Evolutionary conservation across 2,797 vertebrate species (phyloP).

Genomic region (Cygnus olor): DNA sequence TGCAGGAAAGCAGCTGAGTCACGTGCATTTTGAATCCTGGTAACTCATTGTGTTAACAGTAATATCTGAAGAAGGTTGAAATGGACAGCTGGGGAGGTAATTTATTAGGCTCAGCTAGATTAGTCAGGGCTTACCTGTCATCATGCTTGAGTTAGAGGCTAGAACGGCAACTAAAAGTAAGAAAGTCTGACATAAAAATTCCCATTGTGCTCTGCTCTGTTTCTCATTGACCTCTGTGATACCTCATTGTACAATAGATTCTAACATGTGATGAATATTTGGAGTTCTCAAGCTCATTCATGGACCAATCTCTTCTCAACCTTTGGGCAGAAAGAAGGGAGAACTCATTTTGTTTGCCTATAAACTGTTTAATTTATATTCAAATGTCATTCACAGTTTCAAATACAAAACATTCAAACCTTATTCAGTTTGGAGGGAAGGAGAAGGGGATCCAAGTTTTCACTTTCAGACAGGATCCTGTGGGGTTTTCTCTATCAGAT

Average conservation of each 20-base stretch:
- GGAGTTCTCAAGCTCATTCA: not conserved
- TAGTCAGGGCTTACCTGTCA: not conserved
- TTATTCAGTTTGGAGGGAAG: not conserved
- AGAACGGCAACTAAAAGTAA: not conserved
- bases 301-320: not conserved
- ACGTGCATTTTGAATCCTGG: not conserved
- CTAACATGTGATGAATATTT: not conserved
- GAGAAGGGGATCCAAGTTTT: not conserved
- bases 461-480: not conserved
- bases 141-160: not conserved
- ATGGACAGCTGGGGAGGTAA: not conserved
- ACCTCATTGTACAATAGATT: not conserved
- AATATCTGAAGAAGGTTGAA: not conserved
- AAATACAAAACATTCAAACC: not conserved
- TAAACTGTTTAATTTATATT: conserved; percentile 1
- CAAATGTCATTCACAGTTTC: not conserved
- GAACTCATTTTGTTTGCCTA: not conserved
- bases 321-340: not conserved
- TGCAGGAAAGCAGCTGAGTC: not conserved
- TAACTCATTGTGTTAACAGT: not conserved
- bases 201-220: not conserved
- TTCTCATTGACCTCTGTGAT: not conserved
- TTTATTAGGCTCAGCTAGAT: not conserved
- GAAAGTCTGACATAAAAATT: not conserved
- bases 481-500: not conserved